Conservation (phyloP, 2,113 vertebrate genomes). For the Amblyopsis rosae region DNA sequence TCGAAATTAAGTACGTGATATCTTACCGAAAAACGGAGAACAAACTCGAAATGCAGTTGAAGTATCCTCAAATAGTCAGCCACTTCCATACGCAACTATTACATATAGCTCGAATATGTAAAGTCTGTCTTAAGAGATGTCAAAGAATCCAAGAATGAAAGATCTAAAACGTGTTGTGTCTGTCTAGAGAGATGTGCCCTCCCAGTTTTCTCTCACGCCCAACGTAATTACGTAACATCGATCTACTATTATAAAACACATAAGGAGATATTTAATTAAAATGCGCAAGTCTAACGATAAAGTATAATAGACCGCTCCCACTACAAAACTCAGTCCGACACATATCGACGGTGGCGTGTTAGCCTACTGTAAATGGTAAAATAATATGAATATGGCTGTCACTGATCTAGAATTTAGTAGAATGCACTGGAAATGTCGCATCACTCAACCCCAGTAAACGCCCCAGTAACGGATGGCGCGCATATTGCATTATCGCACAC, state of each 20-base stretch:
- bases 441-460: background rate
- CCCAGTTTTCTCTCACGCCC: background rate
- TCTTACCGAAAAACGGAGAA: slow-evolving; percentile 28
- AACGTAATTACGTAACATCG: slow-evolving; percentile 51
- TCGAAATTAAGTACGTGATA: background rate
- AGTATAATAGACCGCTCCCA: background rate
- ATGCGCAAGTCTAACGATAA: background rate
- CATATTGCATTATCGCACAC: background rate
- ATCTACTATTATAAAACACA: slow-evolving; percentile 21
- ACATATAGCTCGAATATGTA: too few species aligned
- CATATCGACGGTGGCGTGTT: background rate
- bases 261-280: slow-evolving; percentile 16
- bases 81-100: too few species aligned
- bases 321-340: background rate
- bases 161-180: background rate
- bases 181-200: background rate
- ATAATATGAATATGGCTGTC: slow-evolving; percentile 57
- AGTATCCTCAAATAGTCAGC: background rate
- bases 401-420: background rate
- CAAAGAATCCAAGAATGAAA: slow-evolving; percentile 28
- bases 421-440: background rate
- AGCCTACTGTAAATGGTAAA: background rate
- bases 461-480: background rate
- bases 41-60: background rate
- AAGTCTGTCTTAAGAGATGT: slow-evolving; percentile 24